phyloP scores from a whole-genome alignment of 2,888 invertebrate species.

The Ectemnius cavifrons region DNA sequence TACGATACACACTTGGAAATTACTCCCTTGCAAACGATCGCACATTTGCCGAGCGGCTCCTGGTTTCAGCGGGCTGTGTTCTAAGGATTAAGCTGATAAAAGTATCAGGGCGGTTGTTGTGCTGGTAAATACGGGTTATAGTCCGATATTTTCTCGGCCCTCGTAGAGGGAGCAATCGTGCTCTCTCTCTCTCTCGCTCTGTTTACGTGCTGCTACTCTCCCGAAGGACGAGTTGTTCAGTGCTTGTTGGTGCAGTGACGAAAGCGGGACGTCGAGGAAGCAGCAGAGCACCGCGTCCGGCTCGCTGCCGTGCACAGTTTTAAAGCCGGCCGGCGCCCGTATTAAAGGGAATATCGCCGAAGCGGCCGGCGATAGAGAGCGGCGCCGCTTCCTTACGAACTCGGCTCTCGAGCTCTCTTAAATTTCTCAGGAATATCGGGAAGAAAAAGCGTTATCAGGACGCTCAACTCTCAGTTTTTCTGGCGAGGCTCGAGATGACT shows the following conservation, averaged over 20 bases:
- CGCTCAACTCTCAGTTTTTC: too few species aligned
- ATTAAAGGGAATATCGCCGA: conserved; percentile 71
- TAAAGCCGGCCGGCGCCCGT: conserved; percentile 71
- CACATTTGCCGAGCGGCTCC: too few species aligned
- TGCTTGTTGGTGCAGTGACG: conserved; percentile 7
- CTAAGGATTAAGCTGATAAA: too few species aligned
- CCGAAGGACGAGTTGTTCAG: too few species aligned
- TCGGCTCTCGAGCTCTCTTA: background rate
- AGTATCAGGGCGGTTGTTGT: too few species aligned
- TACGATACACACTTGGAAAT: background rate
- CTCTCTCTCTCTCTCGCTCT: too few species aligned
- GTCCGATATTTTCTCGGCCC: background rate
- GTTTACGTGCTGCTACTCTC: too few species aligned
- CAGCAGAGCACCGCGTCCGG: conserved; percentile 20
- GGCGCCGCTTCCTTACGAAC: conserved; percentile 9
- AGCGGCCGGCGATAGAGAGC: conserved; percentile 27
- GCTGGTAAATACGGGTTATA: too few species aligned
- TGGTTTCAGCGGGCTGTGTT: too few species aligned
- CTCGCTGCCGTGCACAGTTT: conserved; percentile 38
- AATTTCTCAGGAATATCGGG: too few species aligned
- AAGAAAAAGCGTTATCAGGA: too few species aligned
- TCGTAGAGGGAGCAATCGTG: background rate
- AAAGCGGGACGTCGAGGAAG: background rate
- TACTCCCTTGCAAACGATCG: background rate
- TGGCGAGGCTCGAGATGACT: too few species aligned